Conservation (phyloP, 2,888 invertebrate genomes). For the Chaitophorus viminalis region DNA sequence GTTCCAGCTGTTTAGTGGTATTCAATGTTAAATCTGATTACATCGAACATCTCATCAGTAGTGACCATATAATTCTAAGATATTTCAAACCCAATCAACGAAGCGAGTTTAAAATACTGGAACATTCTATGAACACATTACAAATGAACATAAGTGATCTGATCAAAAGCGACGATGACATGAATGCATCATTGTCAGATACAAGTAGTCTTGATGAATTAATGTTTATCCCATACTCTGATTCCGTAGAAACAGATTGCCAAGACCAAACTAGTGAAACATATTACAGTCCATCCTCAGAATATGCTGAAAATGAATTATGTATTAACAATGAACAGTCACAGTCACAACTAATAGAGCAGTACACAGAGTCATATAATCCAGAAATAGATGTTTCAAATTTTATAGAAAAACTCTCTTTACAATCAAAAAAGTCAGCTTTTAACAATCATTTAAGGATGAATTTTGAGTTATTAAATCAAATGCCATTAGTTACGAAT, state of each 20-base stretch:
- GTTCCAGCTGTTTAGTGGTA: neutral
- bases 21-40: slow-evolving; percentile 14
- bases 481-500: neutral
- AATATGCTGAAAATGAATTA: neutral
- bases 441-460: slow-evolving; percentile 13
- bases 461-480: slow-evolving; percentile 12
- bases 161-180: neutral
- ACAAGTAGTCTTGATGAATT: neutral
- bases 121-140: slow-evolving; percentile 11
- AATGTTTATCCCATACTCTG: no score
- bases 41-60: slow-evolving; percentile 8
- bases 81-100: slow-evolving; percentile 24
- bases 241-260: neutral
- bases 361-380: neutral
- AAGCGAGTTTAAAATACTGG: neutral
- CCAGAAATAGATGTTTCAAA: neutral
- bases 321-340: neutral
- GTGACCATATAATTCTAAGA: slow-evolving; percentile 34
- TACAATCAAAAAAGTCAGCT: neutral
- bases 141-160: neutral
- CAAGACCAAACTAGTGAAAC: neutral
- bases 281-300: neutral
- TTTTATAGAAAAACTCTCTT: neutral
- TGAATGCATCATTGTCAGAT: neutral
- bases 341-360: no score